Percentiles rank a stretch among this genome's conserved stretches.
Evolutionary conservation across 2,888 invertebrate species (phyloP).

Genomic region (Willowsia nigromaculata): DNA sequence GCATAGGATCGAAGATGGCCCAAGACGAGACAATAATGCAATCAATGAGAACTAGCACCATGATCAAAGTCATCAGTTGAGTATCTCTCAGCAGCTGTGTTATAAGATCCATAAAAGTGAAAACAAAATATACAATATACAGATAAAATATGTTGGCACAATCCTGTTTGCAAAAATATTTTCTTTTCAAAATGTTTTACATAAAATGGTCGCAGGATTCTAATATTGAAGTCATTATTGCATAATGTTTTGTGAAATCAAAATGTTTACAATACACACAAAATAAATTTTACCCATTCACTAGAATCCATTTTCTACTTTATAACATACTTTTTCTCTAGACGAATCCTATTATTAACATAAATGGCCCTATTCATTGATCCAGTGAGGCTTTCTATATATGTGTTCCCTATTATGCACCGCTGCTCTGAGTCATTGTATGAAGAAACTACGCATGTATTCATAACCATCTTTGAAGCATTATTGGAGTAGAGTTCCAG

Average conservation of each 20-base stretch:
- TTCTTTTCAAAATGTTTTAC: not conserved
- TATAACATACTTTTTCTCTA: not conserved
- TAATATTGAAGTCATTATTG: not conserved
- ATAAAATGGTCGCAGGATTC: not conserved
- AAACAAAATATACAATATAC: slow-evolving; percentile 20
- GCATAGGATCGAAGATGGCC: slow-evolving; percentile 93
- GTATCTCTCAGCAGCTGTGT: slow-evolving; percentile 90
- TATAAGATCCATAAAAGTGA: not conserved
- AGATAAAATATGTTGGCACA: not conserved
- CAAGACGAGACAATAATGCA: slow-evolving; percentile 91
- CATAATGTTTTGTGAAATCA: not conserved
- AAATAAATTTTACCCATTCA: not conserved
- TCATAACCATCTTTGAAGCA: too few species aligned
- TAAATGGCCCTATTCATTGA: slow-evolving; percentile 32
- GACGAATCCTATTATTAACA: slow-evolving; percentile 32
- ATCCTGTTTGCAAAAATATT: too few species aligned
- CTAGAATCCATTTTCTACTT: not conserved
- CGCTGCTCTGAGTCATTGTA: too few species aligned
- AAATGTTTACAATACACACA: slow-evolving; percentile 4
- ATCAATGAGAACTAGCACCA: slow-evolving; percentile 90
- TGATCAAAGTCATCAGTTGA: slow-evolving; percentile 91
- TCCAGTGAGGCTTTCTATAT: not conserved
- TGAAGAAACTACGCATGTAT: too few species aligned
- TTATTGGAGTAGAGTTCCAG: not conserved
- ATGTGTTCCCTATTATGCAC: not conserved